These are phyloP conservation scores for Aselliscus stoliczkanus DNA, from an alignment of 2,797 vertebrate species.

Conservation along the genomic window DNA sequence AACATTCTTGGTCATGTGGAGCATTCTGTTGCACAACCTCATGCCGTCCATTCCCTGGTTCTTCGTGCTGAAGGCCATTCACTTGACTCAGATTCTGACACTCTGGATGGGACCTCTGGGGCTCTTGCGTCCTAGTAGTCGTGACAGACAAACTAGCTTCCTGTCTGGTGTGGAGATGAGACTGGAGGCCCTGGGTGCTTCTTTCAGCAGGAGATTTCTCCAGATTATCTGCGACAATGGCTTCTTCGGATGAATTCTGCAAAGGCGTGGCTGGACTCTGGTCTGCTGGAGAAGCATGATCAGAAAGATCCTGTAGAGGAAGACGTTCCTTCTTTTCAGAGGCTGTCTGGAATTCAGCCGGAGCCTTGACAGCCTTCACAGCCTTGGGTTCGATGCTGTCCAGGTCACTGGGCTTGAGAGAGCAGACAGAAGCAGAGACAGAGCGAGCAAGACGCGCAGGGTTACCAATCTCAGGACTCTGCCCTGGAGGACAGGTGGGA, in stretches of 20 bases:
- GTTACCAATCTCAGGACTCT: slow-evolving; percentile 80
- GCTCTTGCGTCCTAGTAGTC: not conserved
- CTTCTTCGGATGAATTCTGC: slow-evolving; percentile 65
- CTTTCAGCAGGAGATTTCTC: slow-evolving; percentile 44
- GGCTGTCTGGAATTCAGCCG: slow-evolving; percentile 65
- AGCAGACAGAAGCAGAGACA: slow-evolving; percentile 84
- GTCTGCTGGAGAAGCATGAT: slow-evolving; percentile 55
- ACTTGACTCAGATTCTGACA: slow-evolving; percentile 32
- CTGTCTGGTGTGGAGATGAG: slow-evolving; percentile 52
- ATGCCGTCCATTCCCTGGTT: slow-evolving; percentile 30
- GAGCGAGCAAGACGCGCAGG: slow-evolving; percentile 85
- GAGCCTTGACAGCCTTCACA: slow-evolving; percentile 60
- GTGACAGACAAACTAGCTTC: slow-evolving; percentile 27
- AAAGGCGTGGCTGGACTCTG: slow-evolving; percentile 62
- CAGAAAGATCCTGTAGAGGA: slow-evolving; percentile 71
- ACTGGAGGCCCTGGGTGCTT: slow-evolving; percentile 13
- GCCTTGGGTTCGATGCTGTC: slow-evolving; percentile 67
- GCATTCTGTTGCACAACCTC: not conserved
- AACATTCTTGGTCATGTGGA: not conserved
- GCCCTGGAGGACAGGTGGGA: slow-evolving; percentile 81
- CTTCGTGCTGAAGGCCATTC: not conserved
- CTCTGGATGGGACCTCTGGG: slow-evolving; percentile 1
- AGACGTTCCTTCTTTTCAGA: slow-evolving; percentile 59
- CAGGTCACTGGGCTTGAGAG: slow-evolving; percentile 66
- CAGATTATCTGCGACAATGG: slow-evolving; percentile 22